A percentile compares a stretch with the other conserved stretches of the same genome.
These are phyloP conservation scores for Thecocarcelia acutangulata DNA, from an alignment of 2,888 invertebrate species.

Conservation along the genomic window DNA sequence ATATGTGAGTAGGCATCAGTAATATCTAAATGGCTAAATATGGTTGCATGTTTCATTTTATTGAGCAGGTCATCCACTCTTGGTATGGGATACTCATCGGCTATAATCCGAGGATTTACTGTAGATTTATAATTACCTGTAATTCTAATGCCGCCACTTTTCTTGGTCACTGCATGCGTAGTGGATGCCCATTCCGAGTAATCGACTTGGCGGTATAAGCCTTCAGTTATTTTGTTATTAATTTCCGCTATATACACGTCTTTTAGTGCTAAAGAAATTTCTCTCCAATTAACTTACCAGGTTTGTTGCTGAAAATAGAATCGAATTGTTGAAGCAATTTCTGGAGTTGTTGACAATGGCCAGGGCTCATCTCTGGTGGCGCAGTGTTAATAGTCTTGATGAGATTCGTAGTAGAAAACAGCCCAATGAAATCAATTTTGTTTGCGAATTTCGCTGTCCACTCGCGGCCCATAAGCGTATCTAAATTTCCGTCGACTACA, in stretches of 20 bases:
- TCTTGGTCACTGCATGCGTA: constrained; percentile 47
- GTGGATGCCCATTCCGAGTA: constrained; percentile 54
- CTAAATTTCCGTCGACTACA: constrained; percentile 38
- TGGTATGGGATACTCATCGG: constrained; percentile 26
- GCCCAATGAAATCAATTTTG: constrained; percentile 29
- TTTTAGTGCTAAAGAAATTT: no score
- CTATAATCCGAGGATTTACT: neutral
- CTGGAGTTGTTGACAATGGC: no score
- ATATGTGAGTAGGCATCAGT: constrained; percentile 43
- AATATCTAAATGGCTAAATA: constrained; percentile 46
- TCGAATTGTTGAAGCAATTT: neutral
- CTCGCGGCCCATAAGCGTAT: constrained; percentile 28
- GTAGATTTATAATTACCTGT: no score
- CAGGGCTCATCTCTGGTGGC: neutral
- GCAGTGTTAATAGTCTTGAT: neutral
- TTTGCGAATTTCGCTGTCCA: constrained; percentile 48
- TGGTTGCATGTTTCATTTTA: neutral
- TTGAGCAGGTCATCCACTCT: neutral
- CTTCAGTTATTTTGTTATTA: neutral
- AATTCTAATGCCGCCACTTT: constrained; percentile 29
- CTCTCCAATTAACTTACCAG: constrained; percentile 21
- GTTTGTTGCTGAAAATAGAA: neutral
- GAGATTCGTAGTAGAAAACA: constrained; percentile 18
- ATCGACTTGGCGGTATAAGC: constrained; percentile 50
- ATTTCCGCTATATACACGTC: no score